Base-by-base conservation (phyloP, 2,113 vertebrate genomes). In the Protomyctophum bolini region DNA sequence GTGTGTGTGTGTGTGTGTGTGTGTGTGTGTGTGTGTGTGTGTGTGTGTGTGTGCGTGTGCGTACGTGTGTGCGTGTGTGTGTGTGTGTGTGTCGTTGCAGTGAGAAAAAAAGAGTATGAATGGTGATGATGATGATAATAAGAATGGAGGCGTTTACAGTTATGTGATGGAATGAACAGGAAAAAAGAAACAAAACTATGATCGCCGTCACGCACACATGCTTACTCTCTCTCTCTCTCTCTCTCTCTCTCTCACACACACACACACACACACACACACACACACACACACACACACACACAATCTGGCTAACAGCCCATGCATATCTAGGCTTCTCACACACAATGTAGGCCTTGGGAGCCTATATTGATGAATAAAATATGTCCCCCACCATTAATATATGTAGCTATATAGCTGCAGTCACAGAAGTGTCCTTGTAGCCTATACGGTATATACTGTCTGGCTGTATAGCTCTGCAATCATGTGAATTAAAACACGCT, bases 281-380 rank as follows among this genome's bases (percentile, higher is more conserved):
- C 52, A 49, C 59, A 63, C 59, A 72, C 60, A 33, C 70, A 58
- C 14, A 58, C 51, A 45, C 63, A 10, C 10, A 66, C 57, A 70
- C 2, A 6, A 41, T 41, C 33, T 57, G 78, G 73, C 76, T 68
- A 54, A 33, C 52, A 69, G 66, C 70, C 82, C 66, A 2, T 59
- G 66, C 48, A 58, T 58, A 66, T 65, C 59, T 8, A 28, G 66
- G 63, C 61, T 47, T 54, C 57, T 29, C 63, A 63, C 63, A 63
- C 56, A 72, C 70, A 60, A 62, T 55, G 74, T 58, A 61, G 75
- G 72, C 83, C 76, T 70, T 21, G 21, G 14, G 0, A 61, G 73
- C 72, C 65, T 46, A 63, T 10, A 41, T 41, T 21, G 1, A 86
- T 89, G 80, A 88, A 89, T 91, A 80, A 91, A 91, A 88, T 14